phyloP scores from a whole-genome alignment of 92 coral and sea anemone genomes.

The Epizoanthus fatuus region DNA sequence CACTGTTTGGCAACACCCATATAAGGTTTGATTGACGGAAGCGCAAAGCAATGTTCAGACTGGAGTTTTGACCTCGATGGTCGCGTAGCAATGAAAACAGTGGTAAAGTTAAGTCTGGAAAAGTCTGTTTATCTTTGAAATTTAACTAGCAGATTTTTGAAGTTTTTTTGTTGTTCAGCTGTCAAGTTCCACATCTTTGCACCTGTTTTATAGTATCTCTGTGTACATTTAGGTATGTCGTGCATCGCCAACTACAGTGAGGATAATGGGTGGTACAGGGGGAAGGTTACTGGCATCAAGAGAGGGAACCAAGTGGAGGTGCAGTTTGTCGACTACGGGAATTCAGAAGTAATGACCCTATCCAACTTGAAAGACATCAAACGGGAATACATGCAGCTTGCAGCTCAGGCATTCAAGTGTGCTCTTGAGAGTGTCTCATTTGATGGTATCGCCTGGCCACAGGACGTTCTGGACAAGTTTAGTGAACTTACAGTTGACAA shows the following conservation, averaged over 20 bases:
- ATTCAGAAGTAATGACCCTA: conserved; percentile 78
- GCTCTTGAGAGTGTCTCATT: conserved; percentile 57
- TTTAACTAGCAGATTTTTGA: too few relatives aligned
- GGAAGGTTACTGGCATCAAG: conserved; percentile 76
- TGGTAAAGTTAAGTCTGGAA: too few relatives aligned
- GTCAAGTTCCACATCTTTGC: too few relatives aligned
- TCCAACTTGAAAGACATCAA: conserved; percentile 74
- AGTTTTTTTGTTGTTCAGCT: too few relatives aligned
- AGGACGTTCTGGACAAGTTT: conserved; percentile 77
- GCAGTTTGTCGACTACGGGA: conserved; percentile 94
- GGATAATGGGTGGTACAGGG: conserved; percentile 93
- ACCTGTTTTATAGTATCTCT: neutral
- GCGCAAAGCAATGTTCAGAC: too few relatives aligned
- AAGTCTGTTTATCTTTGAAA: too few relatives aligned
- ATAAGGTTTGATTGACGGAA: too few relatives aligned
- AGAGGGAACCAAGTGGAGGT: conserved; percentile 82
- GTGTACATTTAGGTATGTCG: conserved; percentile 69
- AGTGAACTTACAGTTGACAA: conserved; percentile 80
- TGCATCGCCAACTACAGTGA: conserved; percentile 89
- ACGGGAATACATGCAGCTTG: conserved; percentile 83
- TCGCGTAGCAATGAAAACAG: too few relatives aligned
- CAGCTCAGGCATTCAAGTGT: conserved; percentile 88
- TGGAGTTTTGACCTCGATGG: too few relatives aligned
- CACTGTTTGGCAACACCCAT: too few relatives aligned
- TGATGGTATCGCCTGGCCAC: conserved; percentile 37